Evolutionary conservation across 1,140 invertebrate genomes (phyloP), one percentile per base, ranked within the genome.

Genomic region (Bombus fervidus): DNA sequence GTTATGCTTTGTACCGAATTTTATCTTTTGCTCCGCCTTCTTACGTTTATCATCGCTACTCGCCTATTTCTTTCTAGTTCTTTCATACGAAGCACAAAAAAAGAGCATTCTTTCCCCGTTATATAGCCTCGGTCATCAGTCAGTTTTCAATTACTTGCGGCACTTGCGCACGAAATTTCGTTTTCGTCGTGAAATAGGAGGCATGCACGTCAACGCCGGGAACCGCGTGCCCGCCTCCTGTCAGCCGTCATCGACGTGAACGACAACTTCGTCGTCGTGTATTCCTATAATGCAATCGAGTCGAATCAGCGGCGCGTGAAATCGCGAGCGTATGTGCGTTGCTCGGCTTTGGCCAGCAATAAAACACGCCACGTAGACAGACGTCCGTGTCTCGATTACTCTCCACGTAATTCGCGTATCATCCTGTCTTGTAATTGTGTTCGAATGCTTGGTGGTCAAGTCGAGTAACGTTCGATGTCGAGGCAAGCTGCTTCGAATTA

Each of bases 221-320:
- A 41, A 25, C 47, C 39, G 43, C 3, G 66, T 47, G 43, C 74
- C 41, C 86, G 86, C 62, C 59, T 71, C 77, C 86, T 85, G 87
- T 89, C 87, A 88, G 59, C 57, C 82, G 62, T 89, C 87, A 89
- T 89, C 71, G 87, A 59, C 72, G 87, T 75, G 43, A 85, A 77
- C 82, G 86, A 79, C 77, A 81, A 87, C 77, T 79, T 68, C 72
- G 72, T 76, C 73, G 81, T 66, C 69, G 68, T 76, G n/a, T 66
- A 57, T 78, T 69, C 53, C 80, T 34, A 37, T 81, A 69, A 71
- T 37, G 64, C 75, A 71, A 84, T 84, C 82, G 82, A 78, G 74
- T n/a, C 64, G 82, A 84, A 79, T 84, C 75, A 71, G 47, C 75
- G 74, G n/a, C 47, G 43, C 37, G 64, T 68, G 81, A 68, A 83